These are phyloP conservation scores for Coregonus suidteri DNA, from an alignment of 2,797 vertebrate genomes.

Conservation along the genomic window DNA sequence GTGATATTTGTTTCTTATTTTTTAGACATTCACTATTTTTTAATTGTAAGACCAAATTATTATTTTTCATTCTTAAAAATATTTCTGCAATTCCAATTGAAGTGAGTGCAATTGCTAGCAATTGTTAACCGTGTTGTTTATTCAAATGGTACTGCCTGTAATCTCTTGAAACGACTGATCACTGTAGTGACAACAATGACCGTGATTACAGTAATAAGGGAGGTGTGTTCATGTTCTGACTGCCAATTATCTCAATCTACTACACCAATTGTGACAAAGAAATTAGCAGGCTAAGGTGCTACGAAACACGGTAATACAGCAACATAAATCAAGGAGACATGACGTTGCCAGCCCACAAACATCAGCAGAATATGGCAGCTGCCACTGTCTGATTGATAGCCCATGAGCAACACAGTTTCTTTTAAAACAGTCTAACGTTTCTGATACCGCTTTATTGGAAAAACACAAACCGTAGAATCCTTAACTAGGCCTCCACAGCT, in stretches of 20 bases:
- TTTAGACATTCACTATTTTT: background rate
- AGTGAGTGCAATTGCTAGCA: background rate
- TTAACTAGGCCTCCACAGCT: conserved; percentile 72
- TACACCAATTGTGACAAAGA: conserved; percentile 44
- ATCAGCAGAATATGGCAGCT: conserved; percentile 60
- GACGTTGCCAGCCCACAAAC: conserved; percentile 60
- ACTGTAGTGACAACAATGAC: conserved; percentile 54
- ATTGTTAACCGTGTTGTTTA: background rate
- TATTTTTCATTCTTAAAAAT: background rate
- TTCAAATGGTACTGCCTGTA: conserved; percentile 40
- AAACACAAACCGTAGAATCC: conserved; percentile 67
- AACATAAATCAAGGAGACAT: conserved; percentile 35
- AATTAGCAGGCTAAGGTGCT: conserved; percentile 51
- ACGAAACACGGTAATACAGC: conserved; percentile 34
- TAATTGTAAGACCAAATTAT: background rate
- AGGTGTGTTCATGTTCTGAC: conserved; percentile 7
- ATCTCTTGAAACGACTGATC: conserved; percentile 52
- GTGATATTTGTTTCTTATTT: background rate
- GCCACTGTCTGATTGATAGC: conserved; percentile 4
- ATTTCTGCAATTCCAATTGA: background rate
- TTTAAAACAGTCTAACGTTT: conserved; percentile 40
- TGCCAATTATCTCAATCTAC: conserved; percentile 49
- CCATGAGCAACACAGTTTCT: conserved; percentile 4
- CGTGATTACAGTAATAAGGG: conserved; percentile 47
- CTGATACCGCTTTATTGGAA: conserved; percentile 66